Evolutionary conservation across 2,113 vertebrate genomes (phyloP).

Genomic region (Tachycineta bicolor): DNA sequence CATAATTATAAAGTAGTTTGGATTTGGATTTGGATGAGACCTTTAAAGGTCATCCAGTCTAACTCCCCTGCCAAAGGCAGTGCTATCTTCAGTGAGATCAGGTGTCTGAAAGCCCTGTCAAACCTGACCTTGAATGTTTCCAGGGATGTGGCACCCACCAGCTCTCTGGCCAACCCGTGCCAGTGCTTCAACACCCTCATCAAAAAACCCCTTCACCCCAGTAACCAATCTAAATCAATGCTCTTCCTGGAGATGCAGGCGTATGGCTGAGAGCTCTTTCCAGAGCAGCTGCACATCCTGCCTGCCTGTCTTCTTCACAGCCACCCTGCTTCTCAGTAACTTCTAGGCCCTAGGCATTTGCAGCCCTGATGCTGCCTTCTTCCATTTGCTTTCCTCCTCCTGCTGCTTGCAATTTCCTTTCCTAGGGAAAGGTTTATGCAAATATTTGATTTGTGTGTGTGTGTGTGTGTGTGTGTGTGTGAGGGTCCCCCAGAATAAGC

Average conservation of each 20-base stretch:
- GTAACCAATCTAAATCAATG: background rate
- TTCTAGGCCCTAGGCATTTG: background rate
- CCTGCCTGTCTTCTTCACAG: background rate
- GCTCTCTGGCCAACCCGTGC: background rate
- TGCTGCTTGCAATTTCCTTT: background rate
- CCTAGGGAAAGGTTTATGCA: background rate
- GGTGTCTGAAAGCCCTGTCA: background rate
- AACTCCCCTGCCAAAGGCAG: background rate
- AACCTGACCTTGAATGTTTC: background rate
- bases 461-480: no score
- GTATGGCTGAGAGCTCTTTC: background rate
- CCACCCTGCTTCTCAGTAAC: background rate
- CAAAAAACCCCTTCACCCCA: background rate
- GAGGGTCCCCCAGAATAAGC: accelerated
- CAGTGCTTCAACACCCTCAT: background rate
- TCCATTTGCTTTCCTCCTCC: background rate
- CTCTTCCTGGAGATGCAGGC: background rate
- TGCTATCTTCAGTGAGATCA: background rate
- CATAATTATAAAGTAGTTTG: background rate
- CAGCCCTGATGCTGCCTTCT: background rate
- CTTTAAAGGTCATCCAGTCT: background rate
- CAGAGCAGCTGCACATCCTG: background rate
- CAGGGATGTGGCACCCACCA: background rate
- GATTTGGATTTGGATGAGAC: background rate
- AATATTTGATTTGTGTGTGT: background rate